Conservation (phyloP, 2,888 invertebrate species). For the Ditylenchus weischeri region DNA sequence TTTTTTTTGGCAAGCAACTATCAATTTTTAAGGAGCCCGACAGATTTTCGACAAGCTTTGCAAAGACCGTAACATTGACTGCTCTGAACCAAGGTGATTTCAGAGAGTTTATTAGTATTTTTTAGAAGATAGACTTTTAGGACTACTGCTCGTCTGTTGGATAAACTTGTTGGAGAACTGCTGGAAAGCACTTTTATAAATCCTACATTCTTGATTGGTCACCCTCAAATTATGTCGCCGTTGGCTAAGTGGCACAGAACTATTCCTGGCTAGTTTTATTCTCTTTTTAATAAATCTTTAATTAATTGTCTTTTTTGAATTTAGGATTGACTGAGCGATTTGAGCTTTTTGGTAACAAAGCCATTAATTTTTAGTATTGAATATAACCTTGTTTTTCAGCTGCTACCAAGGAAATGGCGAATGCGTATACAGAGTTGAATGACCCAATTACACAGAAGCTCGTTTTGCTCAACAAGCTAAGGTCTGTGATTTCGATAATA, state of each 20-base stretch:
- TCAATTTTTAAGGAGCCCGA: slow-evolving; percentile 66
- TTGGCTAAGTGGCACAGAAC: slow-evolving; percentile 92
- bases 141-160: slow-evolving; percentile 85
- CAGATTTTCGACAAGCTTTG: slow-evolving; percentile 78
- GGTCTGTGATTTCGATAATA: slow-evolving; percentile 52
- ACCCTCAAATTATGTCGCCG: slow-evolving; percentile 94
- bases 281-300: too few species aligned
- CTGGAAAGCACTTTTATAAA: slow-evolving; percentile 88
- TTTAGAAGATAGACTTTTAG: slow-evolving; percentile 55
- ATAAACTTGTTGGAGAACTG: slow-evolving; percentile 88
- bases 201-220: slow-evolving; percentile 92
- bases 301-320: too few species aligned
- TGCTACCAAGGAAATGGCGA: slow-evolving; percentile 93
- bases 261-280: slow-evolving; percentile 67
- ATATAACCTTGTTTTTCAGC: slow-evolving; percentile 61
- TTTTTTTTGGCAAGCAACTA: slow-evolving; percentile 1
- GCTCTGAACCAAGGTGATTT: slow-evolving; percentile 72
- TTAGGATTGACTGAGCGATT: slow-evolving; percentile 80
- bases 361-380: background rate
- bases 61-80: slow-evolving; percentile 80
- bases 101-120: too few species aligned
- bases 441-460: slow-evolving; percentile 91
- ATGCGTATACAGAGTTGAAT: slow-evolving; percentile 98
- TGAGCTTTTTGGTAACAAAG: slow-evolving; percentile 67
- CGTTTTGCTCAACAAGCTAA: slow-evolving; percentile 92